Base-by-base conservation (phyloP, 2,888 invertebrate species). In the Diachrysia chrysitis region DNA sequence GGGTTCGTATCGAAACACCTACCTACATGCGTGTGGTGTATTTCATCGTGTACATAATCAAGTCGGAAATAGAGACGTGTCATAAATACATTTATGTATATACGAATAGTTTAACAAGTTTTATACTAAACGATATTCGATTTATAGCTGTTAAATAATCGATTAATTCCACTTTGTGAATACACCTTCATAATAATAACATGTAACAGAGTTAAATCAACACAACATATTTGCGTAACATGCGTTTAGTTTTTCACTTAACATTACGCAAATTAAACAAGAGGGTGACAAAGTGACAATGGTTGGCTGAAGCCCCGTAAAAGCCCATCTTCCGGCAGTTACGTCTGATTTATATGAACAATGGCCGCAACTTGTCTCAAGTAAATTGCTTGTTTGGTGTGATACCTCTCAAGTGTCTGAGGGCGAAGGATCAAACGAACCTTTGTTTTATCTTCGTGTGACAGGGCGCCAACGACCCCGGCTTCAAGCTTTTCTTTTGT, bases 381-480 rank as follows among this genome's bases (percentile, higher is more conserved):
- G 88, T 83, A 88, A 91, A 89, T 89, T 90, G 88, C 81, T 82
- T 86, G 79, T 83, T 86, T 79, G 83, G 69, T 55, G 35, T 59
- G 85, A 88, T 76, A 71, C 81, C 82, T 48, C 55, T 56, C 85
- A 85, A 92, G 86, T 87, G 87, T 69, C 77, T 69, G 82, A 86
- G 92, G 92, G 90, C 78, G 87, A 78, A 78, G 84, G 90, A 92
- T 93, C 93, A 93, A 93, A 92, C 86, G 88, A 29, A 63, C 79
- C 83, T 85, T 93, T 93, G 93, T 93, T 92, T 93, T 92, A 92
- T 92, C 90, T 91, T 75, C 73, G 73, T 60, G 74, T 83, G 83
- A 82, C 78, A 73, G 68, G 72, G 70, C 68, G 65, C 57, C 62
- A 60, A 63, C 62, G 66, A 54, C 65, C n/a, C 55, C 63, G 87